Evolutionary conservation across 2,797 vertebrate species (phyloP).

Genomic region (Graptemys geographica): DNA sequence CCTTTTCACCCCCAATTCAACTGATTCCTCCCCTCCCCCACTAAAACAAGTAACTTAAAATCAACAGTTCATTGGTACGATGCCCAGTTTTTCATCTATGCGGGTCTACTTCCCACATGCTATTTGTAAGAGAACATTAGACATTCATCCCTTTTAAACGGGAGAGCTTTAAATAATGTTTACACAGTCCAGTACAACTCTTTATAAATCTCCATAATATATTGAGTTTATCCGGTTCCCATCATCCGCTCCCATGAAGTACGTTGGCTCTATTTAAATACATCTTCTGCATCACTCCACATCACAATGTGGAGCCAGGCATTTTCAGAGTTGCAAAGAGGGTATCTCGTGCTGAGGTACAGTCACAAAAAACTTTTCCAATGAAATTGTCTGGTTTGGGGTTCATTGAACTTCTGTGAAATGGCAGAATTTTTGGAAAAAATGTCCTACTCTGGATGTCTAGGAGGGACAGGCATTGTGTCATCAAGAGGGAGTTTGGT

Average conservation of each 20-base stretch:
- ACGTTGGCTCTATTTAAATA: constrained; percentile 57
- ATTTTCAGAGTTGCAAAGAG: constrained; percentile 24
- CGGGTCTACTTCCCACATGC: rapidly evolving
- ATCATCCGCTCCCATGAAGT: constrained; percentile 31
- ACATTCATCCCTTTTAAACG: not conserved
- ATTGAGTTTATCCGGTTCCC: constrained; percentile 54
- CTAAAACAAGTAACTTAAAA: not conserved
- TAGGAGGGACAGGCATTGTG: not conserved
- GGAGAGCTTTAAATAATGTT: constrained; percentile 45
- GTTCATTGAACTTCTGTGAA: rapidly evolving
- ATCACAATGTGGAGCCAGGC: constrained; percentile 40
- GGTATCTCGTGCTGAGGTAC: not conserved
- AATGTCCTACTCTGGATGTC: not conserved
- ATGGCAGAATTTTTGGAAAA: not conserved
- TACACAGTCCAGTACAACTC: constrained; percentile 11
- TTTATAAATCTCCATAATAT: constrained; percentile 2
- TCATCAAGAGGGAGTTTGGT: not conserved
- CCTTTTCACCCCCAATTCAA: not conserved
- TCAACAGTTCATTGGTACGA: not conserved
- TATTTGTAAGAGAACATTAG: not conserved
- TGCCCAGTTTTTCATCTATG: not conserved
- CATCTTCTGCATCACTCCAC: constrained; percentile 46
- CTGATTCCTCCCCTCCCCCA: not conserved
- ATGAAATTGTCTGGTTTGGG: not conserved
- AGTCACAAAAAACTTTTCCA: rapidly evolving